Percentiles rank a stretch among this genome's conserved stretches.
phyloP scores from a whole-genome alignment of 1,140 invertebrate genomes.

The Cepaea nemoralis region DNA sequence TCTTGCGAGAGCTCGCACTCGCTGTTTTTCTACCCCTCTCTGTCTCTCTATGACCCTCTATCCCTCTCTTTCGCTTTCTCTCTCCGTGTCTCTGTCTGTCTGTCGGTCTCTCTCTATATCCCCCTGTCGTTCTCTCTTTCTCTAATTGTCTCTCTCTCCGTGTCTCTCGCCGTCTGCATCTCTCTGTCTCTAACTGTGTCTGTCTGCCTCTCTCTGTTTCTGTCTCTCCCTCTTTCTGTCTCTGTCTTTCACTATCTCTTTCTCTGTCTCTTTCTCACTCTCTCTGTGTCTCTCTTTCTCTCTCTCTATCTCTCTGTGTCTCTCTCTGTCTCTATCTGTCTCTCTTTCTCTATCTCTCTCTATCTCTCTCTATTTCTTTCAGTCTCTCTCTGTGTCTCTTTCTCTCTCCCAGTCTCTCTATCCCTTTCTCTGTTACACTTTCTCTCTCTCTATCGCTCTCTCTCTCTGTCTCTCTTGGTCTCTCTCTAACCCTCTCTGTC shows the following conservation, averaged over 20 bases:
- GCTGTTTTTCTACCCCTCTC: no score
- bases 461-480: no score
- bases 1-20: no score
- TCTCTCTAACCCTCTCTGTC: no score
- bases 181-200: background rate
- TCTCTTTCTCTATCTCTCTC: conserved; percentile 5
- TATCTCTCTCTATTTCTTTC: background rate
- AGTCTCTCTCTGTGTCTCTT: no score
- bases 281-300: background rate
- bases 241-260: background rate
- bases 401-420: no score
- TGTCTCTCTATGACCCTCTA: no score
- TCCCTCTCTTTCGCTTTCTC: no score
- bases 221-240: background rate
- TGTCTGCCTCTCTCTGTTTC: background rate
- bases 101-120: background rate
- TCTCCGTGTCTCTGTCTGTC: background rate
- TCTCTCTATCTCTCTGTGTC: background rate
- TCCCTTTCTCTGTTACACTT: no score
- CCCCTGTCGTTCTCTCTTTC: background rate
- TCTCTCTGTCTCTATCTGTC: conserved; percentile 1
- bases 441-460: no score
- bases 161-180: background rate
- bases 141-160: background rate
- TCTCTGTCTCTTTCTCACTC: background rate